Percentiles rank a stretch among this genome's conserved stretches.
phyloP scores from a whole-genome alignment of 2,888 invertebrate genomes.

The Hermaeophaga mercurialis region DNA sequence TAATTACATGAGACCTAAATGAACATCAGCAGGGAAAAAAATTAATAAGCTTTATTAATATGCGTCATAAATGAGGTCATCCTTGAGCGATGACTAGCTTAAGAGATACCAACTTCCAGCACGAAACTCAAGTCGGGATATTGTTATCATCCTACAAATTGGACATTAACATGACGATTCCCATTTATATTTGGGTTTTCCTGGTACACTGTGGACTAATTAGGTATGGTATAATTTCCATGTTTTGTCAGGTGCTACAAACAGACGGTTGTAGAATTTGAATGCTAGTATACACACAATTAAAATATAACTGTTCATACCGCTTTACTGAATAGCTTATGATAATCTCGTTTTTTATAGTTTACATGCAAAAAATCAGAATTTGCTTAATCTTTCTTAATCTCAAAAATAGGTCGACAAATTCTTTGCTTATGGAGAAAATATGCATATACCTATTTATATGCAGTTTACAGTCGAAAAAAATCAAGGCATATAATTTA shows the following conservation, averaged over 20 bases:
- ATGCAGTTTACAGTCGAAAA: no score
- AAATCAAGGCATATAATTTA: no score
- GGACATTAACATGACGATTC: constrained; percentile 20
- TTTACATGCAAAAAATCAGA: no score
- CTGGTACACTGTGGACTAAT: constrained; percentile 6
- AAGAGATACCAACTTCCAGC: constrained; percentile 22
- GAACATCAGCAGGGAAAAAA: constrained; percentile 3
- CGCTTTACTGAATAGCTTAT: no score
- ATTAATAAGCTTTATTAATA: constrained; percentile 20
- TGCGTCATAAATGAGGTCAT: constrained; percentile 16
- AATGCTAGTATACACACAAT: background rate
- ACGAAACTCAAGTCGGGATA: constrained; percentile 20
- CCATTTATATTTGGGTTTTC: constrained; percentile 20
- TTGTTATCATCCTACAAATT: constrained; percentile 23
- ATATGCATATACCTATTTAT: no score
- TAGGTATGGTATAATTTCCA: constrained; percentile 3
- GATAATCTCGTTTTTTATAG: no score
- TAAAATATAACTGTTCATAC: no score
- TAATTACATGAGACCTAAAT: background rate
- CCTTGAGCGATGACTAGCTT: constrained; percentile 21
- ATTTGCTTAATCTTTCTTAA: no score
- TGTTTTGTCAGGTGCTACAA: constrained; percentile 11
- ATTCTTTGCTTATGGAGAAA: no score
- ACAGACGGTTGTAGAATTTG: background rate
- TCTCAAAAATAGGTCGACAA: no score